phyloP scores from a whole-genome alignment of 2,113 vertebrate species.

The Halichoeres trimaculatus region DNA sequence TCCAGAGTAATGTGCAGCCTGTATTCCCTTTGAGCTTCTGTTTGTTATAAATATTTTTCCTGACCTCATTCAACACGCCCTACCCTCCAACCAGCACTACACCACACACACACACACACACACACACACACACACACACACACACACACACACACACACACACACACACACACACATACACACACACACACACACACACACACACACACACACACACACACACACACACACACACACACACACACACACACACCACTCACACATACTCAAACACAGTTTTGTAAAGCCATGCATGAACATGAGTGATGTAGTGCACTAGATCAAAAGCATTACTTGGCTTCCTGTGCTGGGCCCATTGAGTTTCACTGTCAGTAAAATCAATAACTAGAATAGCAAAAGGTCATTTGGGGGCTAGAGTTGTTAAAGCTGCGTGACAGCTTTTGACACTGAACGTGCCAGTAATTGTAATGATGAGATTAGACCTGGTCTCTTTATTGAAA shows the following conservation, averaged over 20 bases:
- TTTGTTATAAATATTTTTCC: not conserved
- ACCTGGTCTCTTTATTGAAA: constrained; percentile 11
- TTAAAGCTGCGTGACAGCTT: constrained; percentile 23
- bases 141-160: no score
- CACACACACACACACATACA: no score
- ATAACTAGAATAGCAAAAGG: constrained; percentile 54
- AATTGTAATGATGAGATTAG: constrained; percentile 10
- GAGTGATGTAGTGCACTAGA: constrained; percentile 27
- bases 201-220: no score
- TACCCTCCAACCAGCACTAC: not conserved
- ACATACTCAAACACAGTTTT: no score
- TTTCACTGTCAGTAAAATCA: constrained; percentile 61
- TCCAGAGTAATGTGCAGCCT: not conserved
- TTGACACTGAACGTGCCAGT: constrained; percentile 7
- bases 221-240: no score
- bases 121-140: no score
- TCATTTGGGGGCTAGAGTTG: constrained; percentile 20
- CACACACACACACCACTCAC: not conserved
- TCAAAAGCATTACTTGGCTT: constrained; percentile 52
- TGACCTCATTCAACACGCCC: constrained; percentile 1
- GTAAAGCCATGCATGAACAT: constrained; percentile 27
- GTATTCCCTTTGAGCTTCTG: not conserved
- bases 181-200: no score
- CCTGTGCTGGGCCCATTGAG: constrained; percentile 48
- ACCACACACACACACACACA: not conserved